Percentiles rank a stretch among this genome's conserved stretches.
phyloP scores from a whole-genome alignment of 2,113 vertebrate species.

The Heterotis niloticus region DNA sequence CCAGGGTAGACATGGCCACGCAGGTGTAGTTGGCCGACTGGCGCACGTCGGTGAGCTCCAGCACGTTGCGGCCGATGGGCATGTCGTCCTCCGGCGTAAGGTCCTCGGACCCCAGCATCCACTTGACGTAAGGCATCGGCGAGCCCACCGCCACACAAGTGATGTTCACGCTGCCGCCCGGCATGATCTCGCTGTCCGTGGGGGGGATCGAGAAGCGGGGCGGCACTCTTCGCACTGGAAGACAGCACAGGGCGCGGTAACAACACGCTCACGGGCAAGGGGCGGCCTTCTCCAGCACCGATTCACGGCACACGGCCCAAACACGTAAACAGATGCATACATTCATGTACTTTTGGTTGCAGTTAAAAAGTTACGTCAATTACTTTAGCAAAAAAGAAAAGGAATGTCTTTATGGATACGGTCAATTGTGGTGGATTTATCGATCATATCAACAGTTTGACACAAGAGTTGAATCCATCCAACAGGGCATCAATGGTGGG shows the following conservation, averaged over 20 bases:
- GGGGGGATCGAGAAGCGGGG: constrained; percentile 98
- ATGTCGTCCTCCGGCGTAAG: constrained; percentile 97
- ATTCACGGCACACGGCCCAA: not conserved
- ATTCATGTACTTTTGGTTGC: not conserved
- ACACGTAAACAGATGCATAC: not conserved
- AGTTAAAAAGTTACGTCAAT: not conserved
- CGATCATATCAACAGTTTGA: constrained; percentile 45
- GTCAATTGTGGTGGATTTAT: constrained; percentile 32
- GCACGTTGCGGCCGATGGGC: constrained; percentile 97
- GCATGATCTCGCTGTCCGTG: constrained; percentile 98
- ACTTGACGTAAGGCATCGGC: constrained; percentile 98
- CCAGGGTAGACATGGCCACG: constrained; percentile 97
- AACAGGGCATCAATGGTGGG: constrained; percentile 56
- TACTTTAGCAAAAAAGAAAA: constrained; percentile 47
- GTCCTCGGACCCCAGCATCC: constrained; percentile 97
- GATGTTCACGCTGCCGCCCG: constrained; percentile 97
- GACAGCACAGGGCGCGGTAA: constrained; percentile 64
- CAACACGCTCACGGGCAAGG: constrained; percentile 58
- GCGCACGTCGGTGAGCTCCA: constrained; percentile 94
- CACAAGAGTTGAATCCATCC: constrained; percentile 61
- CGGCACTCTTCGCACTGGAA: constrained; percentile 92
- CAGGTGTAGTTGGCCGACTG: constrained; percentile 99
- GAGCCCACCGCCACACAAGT: constrained; percentile 98
- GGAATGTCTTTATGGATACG: constrained; percentile 40
- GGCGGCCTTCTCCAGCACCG: constrained; percentile 33